phyloP scores from a whole-genome alignment of 2,113 vertebrate genomes.

The Pontoporia blainvillei region DNA sequence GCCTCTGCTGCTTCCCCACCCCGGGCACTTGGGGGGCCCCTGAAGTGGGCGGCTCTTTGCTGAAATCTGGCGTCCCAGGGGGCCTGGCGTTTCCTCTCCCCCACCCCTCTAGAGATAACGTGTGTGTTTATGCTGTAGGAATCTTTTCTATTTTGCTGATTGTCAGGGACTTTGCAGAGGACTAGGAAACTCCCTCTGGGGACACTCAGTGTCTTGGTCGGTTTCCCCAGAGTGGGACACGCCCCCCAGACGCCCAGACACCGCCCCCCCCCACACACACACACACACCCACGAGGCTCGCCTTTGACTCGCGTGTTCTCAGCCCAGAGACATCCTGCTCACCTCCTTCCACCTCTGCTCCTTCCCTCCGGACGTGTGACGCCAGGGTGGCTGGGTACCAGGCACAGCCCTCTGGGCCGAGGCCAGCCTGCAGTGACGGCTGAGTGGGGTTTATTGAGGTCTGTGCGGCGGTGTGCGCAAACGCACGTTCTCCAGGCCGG shows the following conservation, averaged over 20 bases:
- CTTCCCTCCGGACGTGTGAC: not conserved
- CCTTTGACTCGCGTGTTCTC: rapidly evolving
- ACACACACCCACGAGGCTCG: rapidly evolving
- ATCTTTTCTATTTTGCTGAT: rapidly evolving
- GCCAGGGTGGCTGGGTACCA: not conserved
- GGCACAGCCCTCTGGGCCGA: not conserved
- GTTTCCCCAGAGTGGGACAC: not conserved
- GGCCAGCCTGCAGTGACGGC: not conserved
- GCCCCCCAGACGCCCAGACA: not conserved
- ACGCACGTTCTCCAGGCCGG: not conserved
- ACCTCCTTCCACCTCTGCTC: not conserved
- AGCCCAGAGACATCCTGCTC: not conserved
- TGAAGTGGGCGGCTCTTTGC: not conserved
- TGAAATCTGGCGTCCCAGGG: not conserved
- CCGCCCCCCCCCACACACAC: rapidly evolving
- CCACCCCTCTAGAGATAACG: not conserved
- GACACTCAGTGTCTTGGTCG: not conserved
- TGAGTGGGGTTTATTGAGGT: not conserved
- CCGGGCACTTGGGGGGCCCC: not conserved
- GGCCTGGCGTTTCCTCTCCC: not conserved
- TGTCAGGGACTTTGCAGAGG: not conserved
- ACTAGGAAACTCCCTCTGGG: not conserved
- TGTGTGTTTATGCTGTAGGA: not conserved
- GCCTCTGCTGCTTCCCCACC: not conserved
- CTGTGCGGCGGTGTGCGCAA: not conserved